Evolutionary conservation across 1,140 invertebrate genomes (phyloP), one percentile per base, ranked within the genome.

Genomic region (Macrobrachium nipponense): DNA sequence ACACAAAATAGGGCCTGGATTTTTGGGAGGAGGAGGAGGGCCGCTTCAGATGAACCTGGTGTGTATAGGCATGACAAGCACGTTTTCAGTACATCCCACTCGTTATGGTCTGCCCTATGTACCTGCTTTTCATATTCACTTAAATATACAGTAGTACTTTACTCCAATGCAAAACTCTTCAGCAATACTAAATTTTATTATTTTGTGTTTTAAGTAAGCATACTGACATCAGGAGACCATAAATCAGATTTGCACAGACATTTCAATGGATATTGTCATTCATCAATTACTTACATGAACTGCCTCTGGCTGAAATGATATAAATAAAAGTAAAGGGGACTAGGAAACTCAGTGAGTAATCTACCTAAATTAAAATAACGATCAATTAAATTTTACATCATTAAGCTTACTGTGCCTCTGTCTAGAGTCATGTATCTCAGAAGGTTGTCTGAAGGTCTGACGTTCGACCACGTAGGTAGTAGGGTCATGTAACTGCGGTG

Each of bases 391-490:
- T 87, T 87, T 82, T 87, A 87, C 70, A 87, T 70, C 85, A 87
- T 79, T 87, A 87, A 87, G 85, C 85, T 87, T 87, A 87, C 85
- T 87, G 85, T 87, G 85, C 85, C 85, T 51, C 51, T 82, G 85
- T 87, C 85, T 81, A 87, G 79, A 76, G 84, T 86, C 77, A 80
- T 77, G 78, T 81, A 87, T 87, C 85, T 82, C 79, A 66, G 85
- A 87, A 81, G 85, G 85, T 75, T 87, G 85, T 87, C 85, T 87
- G 85, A 87, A 87, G 85, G 72, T 87, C 85, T 87, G 85, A 87
- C 85, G 85, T 87, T 87, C 85, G 85, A 87, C 81, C 84, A 86
- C 84, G 84, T 86, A 86, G 84, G 84, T 86, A 51, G 51, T 51
- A 86, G 84, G 84, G 79, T 87, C 85, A 87, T 87, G 85, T 81